phyloP scores from a whole-genome alignment of 2,113 vertebrate species.

The Probosciger aterrimus region DNA sequence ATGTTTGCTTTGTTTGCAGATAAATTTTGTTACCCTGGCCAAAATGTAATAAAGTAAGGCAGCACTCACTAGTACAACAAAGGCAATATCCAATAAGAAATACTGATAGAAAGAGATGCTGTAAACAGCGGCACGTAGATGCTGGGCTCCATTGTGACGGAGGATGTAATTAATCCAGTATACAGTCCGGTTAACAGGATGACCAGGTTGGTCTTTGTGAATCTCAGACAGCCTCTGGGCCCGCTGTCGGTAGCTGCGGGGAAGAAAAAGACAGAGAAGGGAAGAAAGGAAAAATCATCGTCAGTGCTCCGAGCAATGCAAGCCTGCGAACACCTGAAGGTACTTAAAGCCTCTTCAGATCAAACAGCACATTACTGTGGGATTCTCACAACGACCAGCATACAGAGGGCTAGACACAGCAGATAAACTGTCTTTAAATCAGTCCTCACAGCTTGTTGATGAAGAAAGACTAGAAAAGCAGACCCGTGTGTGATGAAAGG shows the following conservation, averaged over 20 bases:
- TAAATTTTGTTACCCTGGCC: slow-evolving; percentile 72
- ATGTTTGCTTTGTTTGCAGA: slow-evolving; percentile 67
- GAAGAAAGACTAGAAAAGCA: background rate
- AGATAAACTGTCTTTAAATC: background rate
- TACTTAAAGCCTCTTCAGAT: background rate
- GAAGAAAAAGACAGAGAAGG: background rate
- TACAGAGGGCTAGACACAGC: background rate
- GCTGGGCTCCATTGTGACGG: slow-evolving; percentile 88
- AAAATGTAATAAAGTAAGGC: slow-evolving; percentile 71
- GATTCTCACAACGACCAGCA: background rate
- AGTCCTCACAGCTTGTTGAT: background rate
- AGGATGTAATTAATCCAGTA: slow-evolving; percentile 97
- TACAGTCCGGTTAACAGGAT: slow-evolving; percentile 88
- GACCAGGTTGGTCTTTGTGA: slow-evolving; percentile 94
- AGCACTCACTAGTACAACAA: slow-evolving; percentile 74
- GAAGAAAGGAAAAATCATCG: background rate
- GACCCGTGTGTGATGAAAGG: background rate
- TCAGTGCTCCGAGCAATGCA: background rate
- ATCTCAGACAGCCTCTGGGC: slow-evolving; percentile 89
- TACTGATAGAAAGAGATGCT: slow-evolving; percentile 90
- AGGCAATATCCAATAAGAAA: slow-evolving; percentile 89
- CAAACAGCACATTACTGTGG: accelerated
- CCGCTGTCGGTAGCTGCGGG: slow-evolving; percentile 82
- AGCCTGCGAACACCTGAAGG: background rate
- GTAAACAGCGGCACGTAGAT: slow-evolving; percentile 90